Base-by-base conservation (phyloP, 2,888 invertebrate species). In the Cheilosia impressa region DNA sequence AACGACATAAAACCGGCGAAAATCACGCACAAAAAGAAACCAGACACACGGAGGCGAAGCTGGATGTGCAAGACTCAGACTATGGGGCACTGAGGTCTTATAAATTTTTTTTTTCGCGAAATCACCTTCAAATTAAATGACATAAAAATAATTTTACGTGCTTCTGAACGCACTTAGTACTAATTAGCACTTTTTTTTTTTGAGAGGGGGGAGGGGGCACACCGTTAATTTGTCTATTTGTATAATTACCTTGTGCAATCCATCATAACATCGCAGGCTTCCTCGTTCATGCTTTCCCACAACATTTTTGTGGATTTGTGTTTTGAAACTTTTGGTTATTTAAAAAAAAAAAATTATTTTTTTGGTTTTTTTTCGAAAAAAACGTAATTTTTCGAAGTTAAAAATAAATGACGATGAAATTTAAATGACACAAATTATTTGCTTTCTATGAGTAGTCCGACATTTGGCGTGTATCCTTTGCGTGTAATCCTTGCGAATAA, bases 241-340 rank as follows among this genome's bases (percentile, higher is more conserved):
- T 68, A 47, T 57, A 6, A 10, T 92, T 92, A 92, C 92, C 92
- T 92, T 89, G 91, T 90, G 89, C 91, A 92, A 89, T 92, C 92
- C 90, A 91, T 91, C 87, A 87, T 88, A 75, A 89, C 87, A 79
- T 90, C 90, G 89, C 90, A 90, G 85, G 88, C 89, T 89, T 92
- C 92, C 85, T 92, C 92, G 87, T 88, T 88, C 81, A 91, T 92
- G 73, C 90, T 89, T 90, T 92, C 92, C 92, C 92, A 92, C 89
- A 92, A 88, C 92, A 92, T 92, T 89, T 90, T 88, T 62, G 75
- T 27, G 38, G 57, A 60, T 73, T 87, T 87, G 75, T 27, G 65
- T 22, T 58, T 63, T 65, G 41, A 69, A 47, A 72, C 73, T 87
- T 47, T 69, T 72, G 19, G 43, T 58, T 4, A 6, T 57, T 50